Evolutionary conservation across 2,113 vertebrate genomes (phyloP), one percentile per base, ranked within the genome.

Genomic region (Romanogobio albipinnatus): DNA sequence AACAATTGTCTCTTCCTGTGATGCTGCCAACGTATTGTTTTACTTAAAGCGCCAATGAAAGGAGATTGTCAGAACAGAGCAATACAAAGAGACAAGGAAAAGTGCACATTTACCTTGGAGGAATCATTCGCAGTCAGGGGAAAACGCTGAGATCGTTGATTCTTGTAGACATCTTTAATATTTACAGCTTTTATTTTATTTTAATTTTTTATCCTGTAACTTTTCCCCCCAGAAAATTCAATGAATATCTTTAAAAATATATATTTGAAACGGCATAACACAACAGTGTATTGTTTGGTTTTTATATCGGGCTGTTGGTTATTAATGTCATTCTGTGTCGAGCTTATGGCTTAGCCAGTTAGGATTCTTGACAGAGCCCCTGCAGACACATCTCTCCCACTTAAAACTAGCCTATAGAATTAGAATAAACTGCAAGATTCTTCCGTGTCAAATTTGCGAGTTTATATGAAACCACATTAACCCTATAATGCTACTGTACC

Each of bases 1-100:
- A 79, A 79, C 39, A 24, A 45, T 77, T 73, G 43, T 62, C 45
- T 59, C n/a, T 53, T 15, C 24, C 47, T 81, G 47, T 75, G 80
- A 59, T 33, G 26, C 11, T 15, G 70, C 24, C 79, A 68, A 47
- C 2, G 1, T 26, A 26, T 73, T 47, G 43, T 49, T 74, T 59
- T 26, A 62, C 39, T 45, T 79, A 26, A 80, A 80, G 14, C 5
- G 4, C 39, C 14, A 19, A 45, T 79, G 39, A 80, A 80, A 64
- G 58, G 24, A 45, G 39, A 64, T 45, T 47, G 58, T 47, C 36
- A 80, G 39, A 79, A 62, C 77, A 79, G 22, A 79, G 39, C 36
- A 29, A 39, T 47, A 62, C 58, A 79, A 45, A 79, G 24, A 62
- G 77, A 79, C 14, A 1, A 43, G 58, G 7, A 47, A 59, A 79